Percentiles rank a stretch among this genome's conserved stretches.
Evolutionary conservation across 2,113 vertebrate species (phyloP).

Genomic region (Tragelaphus scriptus): DNA sequence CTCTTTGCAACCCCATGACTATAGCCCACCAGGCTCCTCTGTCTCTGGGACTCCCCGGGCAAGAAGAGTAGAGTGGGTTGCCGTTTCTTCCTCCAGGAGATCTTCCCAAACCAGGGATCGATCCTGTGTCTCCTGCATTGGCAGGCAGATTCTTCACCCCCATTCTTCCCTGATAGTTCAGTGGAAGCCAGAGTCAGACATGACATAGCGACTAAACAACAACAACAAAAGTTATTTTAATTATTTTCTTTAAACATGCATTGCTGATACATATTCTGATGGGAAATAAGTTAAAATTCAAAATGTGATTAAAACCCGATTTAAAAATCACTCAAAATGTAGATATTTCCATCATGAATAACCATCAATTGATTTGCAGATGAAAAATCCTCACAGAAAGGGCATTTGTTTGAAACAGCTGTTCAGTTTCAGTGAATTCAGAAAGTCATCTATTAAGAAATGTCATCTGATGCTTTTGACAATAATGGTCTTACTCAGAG

Average conservation of each 20-base stretch:
- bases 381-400: constrained; percentile 42
- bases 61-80: not conserved
- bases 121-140: not conserved
- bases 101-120: not conserved
- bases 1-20: not conserved
- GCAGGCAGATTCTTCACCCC: not conserved
- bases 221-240: not conserved
- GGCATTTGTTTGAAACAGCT: constrained; percentile 66
- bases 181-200: not conserved
- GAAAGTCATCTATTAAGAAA: constrained; percentile 55
- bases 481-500: constrained; percentile 55
- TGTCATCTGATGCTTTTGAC: constrained; percentile 60
- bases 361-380: constrained; percentile 45
- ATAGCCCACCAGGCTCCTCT: not conserved
- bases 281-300: constrained; percentile 35
- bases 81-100: not conserved
- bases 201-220: not conserved
- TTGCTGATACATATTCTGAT: not conserved
- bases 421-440: constrained; percentile 46
- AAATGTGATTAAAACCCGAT: constrained; percentile 30
- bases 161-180: not conserved
- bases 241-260: constrained; percentile 7
- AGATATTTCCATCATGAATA: constrained; percentile 18
- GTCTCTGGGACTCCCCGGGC: not conserved
- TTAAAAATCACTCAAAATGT: constrained; percentile 22